Evolutionary conservation across 2,113 vertebrate genomes (phyloP), one percentile per base, ranked within the genome.

Genomic region (Corydoras sp.): DNA sequence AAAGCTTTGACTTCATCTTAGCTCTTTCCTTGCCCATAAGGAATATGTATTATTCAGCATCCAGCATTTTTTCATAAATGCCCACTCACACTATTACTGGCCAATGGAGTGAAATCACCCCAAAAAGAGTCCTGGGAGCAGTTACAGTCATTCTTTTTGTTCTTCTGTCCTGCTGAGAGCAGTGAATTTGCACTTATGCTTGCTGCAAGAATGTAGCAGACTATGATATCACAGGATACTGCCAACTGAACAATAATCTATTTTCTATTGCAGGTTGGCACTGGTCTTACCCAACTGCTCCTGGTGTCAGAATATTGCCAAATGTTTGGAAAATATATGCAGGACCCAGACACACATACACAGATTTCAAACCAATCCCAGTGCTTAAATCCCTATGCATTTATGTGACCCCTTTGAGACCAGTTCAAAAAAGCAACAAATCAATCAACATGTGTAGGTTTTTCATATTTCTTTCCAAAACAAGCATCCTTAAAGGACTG

Each of bases 171-270:
- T 68, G 63, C 64, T 58, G 75, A 65, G 73, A 71, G 29, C 49
- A 65, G 35, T 18, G 62, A 74, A 67, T 72, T 71, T 74, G 54
- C 48, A 80, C 56, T 69, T 65, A 58, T 68, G 64, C 64, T 65
- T 61, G 68, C 64, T 75, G 77, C 78, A 76, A 82, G 80, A 83
- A 77, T 77, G 81, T 79, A 82, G 78, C 85, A 87, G 84, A 85
- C 81, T 80, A 81, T 83, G 84, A 84, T 64, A 80, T 79, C 79
- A 81, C 77, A 72, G 80, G 76, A 79, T 77, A 59, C 76, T 86
- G 86, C 85, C 88, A 89, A 84, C 83, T 85, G 85, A 87, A 86
- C 82, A 85, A 86, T 88, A 84, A 85, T 83, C 84, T 85, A 80
- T 81, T 43, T 43, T 83, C 83, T 82, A 81, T 83, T 89, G 77